A percentile compares a stretch with the other conserved stretches of the same genome.
These are phyloP conservation scores for Papilio elwesi DNA, from an alignment of 2,888 invertebrate species.

Conservation along the genomic window DNA sequence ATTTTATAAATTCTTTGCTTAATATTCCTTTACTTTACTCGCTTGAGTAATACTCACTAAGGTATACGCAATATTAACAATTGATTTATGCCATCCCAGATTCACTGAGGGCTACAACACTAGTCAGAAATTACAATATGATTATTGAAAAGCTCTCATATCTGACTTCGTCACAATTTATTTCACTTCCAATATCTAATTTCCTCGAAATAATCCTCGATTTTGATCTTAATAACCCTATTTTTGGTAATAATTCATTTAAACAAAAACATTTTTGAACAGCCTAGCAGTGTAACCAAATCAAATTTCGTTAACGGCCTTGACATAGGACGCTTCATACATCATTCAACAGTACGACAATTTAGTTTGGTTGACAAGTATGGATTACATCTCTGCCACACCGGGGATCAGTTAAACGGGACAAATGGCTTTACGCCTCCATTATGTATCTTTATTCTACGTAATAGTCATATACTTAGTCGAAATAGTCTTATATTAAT, in stretches of 20 bases:
- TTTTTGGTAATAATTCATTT: too few relatives aligned
- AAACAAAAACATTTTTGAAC: background rate
- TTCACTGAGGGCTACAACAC: too few relatives aligned
- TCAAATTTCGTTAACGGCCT: slow-evolving; percentile 19
- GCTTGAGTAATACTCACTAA: background rate
- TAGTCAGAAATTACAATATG: too few relatives aligned
- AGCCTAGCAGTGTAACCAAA: background rate
- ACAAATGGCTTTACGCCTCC: slow-evolving; percentile 12
- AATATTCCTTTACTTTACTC: slow-evolving; percentile 1
- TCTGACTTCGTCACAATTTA: too few relatives aligned
- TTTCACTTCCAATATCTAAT: too few relatives aligned
- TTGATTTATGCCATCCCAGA: too few relatives aligned
- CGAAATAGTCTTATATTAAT: too few relatives aligned
- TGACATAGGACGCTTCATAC: slow-evolving; percentile 31
- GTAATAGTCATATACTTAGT: too few relatives aligned
- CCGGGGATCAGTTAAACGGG: slow-evolving; percentile 14
- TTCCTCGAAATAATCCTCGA: too few relatives aligned
- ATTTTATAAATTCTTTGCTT: background rate
- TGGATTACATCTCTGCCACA: slow-evolving; percentile 32
- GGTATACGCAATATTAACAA: too few relatives aligned
- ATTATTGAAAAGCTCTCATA: too few relatives aligned
- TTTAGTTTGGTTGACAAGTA: slow-evolving; percentile 40
- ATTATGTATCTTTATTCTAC: background rate
- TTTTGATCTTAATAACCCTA: too few relatives aligned
- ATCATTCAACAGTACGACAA: slow-evolving; percentile 40